Base-by-base conservation (phyloP, 2,888 invertebrate genomes). In the Rhagium mordax region DNA sequence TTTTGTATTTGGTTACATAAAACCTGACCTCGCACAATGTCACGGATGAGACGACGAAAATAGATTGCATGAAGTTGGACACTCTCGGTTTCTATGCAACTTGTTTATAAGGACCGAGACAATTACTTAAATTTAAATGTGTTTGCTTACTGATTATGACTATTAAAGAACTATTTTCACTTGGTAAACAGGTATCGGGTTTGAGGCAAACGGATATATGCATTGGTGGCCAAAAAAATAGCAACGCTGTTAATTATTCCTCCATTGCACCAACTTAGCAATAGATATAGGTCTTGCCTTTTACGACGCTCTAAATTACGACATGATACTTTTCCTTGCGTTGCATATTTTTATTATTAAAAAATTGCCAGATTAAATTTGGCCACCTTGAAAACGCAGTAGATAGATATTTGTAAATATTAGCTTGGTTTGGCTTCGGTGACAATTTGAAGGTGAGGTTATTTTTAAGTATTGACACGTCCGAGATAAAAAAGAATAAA, bases 21-120 rank as follows among this genome's bases (percentile, higher is more conserved):
- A 85, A 82, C 85, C 84, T 86, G 87, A 87, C 87, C 87, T 86
- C 82, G 82, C 82, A 73, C 87, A 87, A 87, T 86, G 87, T 87
- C 87, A 87, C 78, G 79, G 75, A 73, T 77, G 72, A 53, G 53
- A 69, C 75, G 76, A 80, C 77, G 73, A 78, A 82, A 82, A 82
- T 81, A 81, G 81, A 79, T 66, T 71, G 51, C 20, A 67, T 62
- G 62, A 75, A 48, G 57, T 77, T 78, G 75, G 75, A 74, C 75
- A 81, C 82, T 82, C 79, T 82, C 81, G 75, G 81, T 81, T 82
- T 81, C 81, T 80, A 81, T 78, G 79, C 76, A 70, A 70, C 55
- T 33, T 64, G 70, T 64, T 70, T 70, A 53, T 49, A 49, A 33
- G 51, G 70, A 55, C 16, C 21, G 29, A 57, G 49, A 60, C 27